Conservation (phyloP, 2,888 invertebrate genomes). For the Parnassius apollo region DNA sequence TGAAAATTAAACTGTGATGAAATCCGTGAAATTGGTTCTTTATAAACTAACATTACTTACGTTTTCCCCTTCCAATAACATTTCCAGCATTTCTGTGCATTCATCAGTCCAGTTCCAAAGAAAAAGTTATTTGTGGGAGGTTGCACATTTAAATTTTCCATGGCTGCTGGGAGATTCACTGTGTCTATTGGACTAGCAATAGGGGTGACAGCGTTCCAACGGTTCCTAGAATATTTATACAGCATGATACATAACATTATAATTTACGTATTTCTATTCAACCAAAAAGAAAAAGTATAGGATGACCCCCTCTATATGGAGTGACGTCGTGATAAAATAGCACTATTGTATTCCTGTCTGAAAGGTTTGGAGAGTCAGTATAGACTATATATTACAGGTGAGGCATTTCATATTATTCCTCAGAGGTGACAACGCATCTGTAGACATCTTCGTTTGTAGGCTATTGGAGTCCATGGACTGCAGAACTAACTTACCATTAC, state of each 20-base stretch:
- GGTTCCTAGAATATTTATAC: slow-evolving; percentile 42
- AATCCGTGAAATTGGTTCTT: background rate
- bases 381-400: no score
- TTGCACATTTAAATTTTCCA: slow-evolving; percentile 36
- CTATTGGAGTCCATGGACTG: no score
- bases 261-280: no score
- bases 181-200: slow-evolving; percentile 52
- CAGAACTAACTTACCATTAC: no score
- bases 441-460: no score
- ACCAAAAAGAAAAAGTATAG: no score
- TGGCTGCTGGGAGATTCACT: slow-evolving; percentile 30
- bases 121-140: slow-evolving; percentile 49
- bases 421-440: no score
- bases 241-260: background rate
- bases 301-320: no score
- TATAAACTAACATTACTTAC: slow-evolving; percentile 46
- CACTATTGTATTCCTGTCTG: no score
- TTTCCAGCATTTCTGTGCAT: slow-evolving; percentile 62
- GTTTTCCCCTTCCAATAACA: slow-evolving; percentile 67
- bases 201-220: slow-evolving; percentile 60
- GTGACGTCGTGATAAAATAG: no score
- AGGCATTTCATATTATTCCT: no score
- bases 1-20: background rate
- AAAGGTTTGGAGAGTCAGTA: no score
- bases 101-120: slow-evolving; percentile 50